Conservation (phyloP, 2,888 invertebrate species). For the Buathra laborator region DNA sequence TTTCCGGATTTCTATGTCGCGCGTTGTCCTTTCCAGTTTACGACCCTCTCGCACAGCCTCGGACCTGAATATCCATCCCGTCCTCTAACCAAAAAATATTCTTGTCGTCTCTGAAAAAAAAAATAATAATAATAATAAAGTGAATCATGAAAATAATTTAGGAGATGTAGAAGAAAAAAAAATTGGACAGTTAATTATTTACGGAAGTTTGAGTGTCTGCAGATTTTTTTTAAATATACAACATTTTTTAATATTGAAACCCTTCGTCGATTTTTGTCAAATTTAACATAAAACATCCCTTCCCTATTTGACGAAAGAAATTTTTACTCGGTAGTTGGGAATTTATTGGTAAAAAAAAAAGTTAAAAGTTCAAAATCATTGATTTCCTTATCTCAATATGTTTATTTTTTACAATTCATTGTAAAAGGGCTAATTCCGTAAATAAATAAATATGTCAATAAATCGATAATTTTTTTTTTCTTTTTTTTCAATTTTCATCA, state of each 20-base stretch:
- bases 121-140: background rate
- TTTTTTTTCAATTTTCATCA: too few species aligned
- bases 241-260: background rate
- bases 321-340: too few species aligned
- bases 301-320: too few species aligned
- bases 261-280: background rate
- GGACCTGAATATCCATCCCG: constrained; percentile 33
- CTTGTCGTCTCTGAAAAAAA: constrained; percentile 7
- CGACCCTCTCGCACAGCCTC: constrained; percentile 47
- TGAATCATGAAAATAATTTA: background rate
- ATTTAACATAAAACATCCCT: too few species aligned
- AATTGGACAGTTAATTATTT: background rate
- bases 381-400: too few species aligned
- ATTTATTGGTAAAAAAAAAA: too few species aligned
- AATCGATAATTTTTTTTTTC: too few species aligned
- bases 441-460: too few species aligned
- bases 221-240: background rate
- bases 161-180: background rate
- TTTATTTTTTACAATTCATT: too few species aligned
- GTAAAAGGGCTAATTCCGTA: too few species aligned
- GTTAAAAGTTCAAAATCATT: too few species aligned
- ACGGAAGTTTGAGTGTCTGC: background rate
- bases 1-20: constrained; percentile 47
- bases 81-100: constrained; percentile 17
- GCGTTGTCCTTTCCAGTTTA: constrained; percentile 54